phyloP scores from a whole-genome alignment of 2,888 invertebrate genomes.

The Tipula lateralis region DNA sequence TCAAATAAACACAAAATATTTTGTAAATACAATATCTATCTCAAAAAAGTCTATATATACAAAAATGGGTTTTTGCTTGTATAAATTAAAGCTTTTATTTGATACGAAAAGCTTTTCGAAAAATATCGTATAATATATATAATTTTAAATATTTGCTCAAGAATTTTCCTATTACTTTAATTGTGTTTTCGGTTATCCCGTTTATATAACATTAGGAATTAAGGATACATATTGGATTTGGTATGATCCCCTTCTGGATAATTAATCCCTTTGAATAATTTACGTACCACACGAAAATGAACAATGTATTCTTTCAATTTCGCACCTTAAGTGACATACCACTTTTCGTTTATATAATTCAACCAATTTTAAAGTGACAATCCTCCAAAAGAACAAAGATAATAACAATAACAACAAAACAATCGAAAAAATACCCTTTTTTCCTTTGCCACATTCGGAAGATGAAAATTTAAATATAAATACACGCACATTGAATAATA shows the following conservation, averaged over 20 bases:
- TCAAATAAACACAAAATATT: slow-evolving; percentile 5
- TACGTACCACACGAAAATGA: neutral
- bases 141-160: neutral
- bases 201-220: neutral
- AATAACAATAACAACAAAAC: neutral
- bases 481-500: neutral
- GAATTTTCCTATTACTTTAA: neutral
- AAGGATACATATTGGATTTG: neutral
- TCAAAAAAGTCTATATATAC: too few relatives aligned
- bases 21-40: neutral
- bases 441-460: neutral
- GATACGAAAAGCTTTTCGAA: neutral
- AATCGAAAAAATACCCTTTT: neutral
- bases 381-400: neutral
- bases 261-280: neutral
- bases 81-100: neutral
- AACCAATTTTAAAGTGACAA: slow-evolving; percentile 2
- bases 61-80: neutral
- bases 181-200: neutral
- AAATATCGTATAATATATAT: neutral
- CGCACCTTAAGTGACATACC: neutral
- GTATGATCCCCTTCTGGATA: neutral
- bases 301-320: neutral
- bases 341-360: neutral
- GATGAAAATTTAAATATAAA: neutral